Base-by-base conservation (phyloP, 2,797 vertebrate species). In the Anas acuta region DNA sequence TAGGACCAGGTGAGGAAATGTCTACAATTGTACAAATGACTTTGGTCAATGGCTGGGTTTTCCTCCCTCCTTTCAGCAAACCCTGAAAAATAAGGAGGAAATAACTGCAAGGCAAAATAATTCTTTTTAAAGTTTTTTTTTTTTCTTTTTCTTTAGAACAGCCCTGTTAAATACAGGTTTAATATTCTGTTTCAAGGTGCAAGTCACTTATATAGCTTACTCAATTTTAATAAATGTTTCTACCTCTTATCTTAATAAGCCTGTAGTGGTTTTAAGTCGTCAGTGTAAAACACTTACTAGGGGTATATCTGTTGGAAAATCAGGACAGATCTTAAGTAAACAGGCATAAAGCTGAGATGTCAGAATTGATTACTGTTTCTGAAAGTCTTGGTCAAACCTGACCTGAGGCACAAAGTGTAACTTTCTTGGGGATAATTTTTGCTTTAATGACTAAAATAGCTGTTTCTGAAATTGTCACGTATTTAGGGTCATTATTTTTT, bases 401-500 rank as follows among this genome's bases (percentile, higher is more conserved):
- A 88, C 45, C 51, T 26, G 30, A 65, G 65, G 25, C 17, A 69
- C 23, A 41, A 60, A n/a, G 10, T 37, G 0, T 13, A 3, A 47
- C 9, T 57, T 87, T 87, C 16, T 28, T 69, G 14, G 33, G 13
- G 16, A 57, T 77, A 57, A 22, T 26, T 89, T 85, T 86, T 91
- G 30, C 35, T 88, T 89, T 77, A 67, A n/a, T 41, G 45, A 60
- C 23, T 71, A 79, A 92, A 88, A 79, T 47, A 82, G 20, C 25
- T 61, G 9, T 77, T 90, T 54, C 37, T 77, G 75, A 90, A 90
- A 84, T 37, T 73, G 30, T 66, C 2, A 30, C 35, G 43, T 35
- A 41, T 87, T 92, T 84, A 67, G 33, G 35, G 71, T 90, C 11
- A 19, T 74, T 84, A 70, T 86, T 25, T 90, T 92, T 92, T 74